Evolutionary conservation across 2,113 vertebrate genomes (phyloP), one percentile per base, ranked within the genome.

Genomic region (Psephotus haematonotus): DNA sequence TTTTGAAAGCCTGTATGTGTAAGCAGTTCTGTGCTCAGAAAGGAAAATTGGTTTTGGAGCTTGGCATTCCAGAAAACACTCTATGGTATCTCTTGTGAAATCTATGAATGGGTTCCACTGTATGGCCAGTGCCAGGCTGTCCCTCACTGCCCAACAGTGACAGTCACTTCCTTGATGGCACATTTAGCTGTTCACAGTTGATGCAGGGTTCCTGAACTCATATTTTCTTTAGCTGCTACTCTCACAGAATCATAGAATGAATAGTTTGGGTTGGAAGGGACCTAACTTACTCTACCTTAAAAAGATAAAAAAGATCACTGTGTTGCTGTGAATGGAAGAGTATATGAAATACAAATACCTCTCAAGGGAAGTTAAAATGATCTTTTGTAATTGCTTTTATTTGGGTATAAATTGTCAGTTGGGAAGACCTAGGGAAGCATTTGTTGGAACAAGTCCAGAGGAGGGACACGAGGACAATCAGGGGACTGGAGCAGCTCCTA

Each of bases 121-220:
- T 72, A 9, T 22, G 74, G 33, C n/a, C 39, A 71, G 7, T 46
- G 57, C 8, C 28, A 88, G 53, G 18, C 53, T 68, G 7, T 8
- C 53, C 12, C 17, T 62, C 11, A 29, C 7, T 4, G 4, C 9
- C 14, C 35, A 69, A 19, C 5, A 44, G 16, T 0, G 1, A 9
- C 13, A 41, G 5, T 70, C 25, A 33, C 37, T 76, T 82, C 44
- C 22, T 35, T 33, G 13, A 37, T 52, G 8, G 23, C 81, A 22
- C 17, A 24, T 68, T 24, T 60, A n/a, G 13, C 24, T 78, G 16
- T 82, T 95, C 31, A 39, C 71, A 47, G 84, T 67, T 53, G 44
- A n/a, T 65, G 27, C 10, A 49, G 11, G 46, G 37, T 82, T 83
- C 24, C 76, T 76, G 31, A 80, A 64, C 4, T 62, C 8, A 9